These are phyloP conservation scores for Cephus pulcher DNA, from an alignment of 2,888 invertebrate species.

Conservation along the genomic window DNA sequence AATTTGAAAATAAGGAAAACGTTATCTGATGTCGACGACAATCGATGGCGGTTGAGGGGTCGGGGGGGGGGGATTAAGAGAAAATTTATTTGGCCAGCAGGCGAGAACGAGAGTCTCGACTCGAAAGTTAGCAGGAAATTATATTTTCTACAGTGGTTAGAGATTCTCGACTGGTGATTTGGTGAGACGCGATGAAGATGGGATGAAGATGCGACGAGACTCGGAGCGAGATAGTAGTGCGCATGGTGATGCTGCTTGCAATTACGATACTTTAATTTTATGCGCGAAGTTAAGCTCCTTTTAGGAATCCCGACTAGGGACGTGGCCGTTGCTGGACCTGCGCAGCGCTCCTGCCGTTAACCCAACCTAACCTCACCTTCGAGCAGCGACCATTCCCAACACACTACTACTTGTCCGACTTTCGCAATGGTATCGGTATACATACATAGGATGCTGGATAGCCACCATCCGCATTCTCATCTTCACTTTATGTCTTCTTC, in stretches of 20 bases:
- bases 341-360: slow-evolving; percentile 3
- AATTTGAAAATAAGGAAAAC: background rate
- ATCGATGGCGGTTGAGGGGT: background rate
- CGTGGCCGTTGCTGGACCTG: slow-evolving; percentile 39
- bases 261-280: slow-evolving; percentile 65
- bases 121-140: slow-evolving; percentile 59
- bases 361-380: background rate
- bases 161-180: slow-evolving; percentile 20
- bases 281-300: slow-evolving; percentile 63
- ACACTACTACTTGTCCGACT: background rate
- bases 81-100: slow-evolving; percentile 33
- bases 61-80: too few species aligned
- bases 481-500: slow-evolving; percentile 2
- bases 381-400: background rate
- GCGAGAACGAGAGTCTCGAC: slow-evolving; percentile 19
- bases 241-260: slow-evolving; percentile 50
- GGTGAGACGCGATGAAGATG: slow-evolving; percentile 15
- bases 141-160: slow-evolving; percentile 44
- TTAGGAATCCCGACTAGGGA: slow-evolving; percentile 51
- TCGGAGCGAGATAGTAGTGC: slow-evolving; percentile 3
- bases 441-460: slow-evolving; percentile 4
- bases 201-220: slow-evolving; percentile 20
- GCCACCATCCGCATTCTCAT: background rate
- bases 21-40: background rate
- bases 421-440: background rate